These are phyloP conservation scores for Oenanthe melanoleuca DNA, from an alignment of 2,113 vertebrate genomes.

Conservation along the genomic window DNA sequence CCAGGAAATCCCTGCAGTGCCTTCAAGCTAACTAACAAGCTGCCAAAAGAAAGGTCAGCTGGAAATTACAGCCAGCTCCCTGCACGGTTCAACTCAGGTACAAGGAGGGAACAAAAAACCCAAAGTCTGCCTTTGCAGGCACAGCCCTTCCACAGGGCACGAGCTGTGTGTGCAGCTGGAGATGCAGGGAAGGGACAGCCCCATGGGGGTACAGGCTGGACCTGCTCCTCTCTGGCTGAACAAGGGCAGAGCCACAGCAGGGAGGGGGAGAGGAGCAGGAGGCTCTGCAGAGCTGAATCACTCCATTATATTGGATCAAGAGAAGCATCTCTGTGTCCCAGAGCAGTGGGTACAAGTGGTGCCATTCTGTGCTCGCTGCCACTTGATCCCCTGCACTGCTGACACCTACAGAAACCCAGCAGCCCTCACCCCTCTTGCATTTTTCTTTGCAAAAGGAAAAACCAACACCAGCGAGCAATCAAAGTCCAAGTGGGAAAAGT, in stretches of 20 bases:
- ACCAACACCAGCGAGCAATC: not conserved
- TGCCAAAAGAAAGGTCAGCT: constrained; percentile 50
- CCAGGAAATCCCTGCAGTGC: constrained; percentile 16
- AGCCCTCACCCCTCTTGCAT: not conserved
- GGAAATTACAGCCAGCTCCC: constrained; percentile 34
- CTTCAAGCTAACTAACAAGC: not conserved
- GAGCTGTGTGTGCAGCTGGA: not conserved
- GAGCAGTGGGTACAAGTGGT: not conserved
- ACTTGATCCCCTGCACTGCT: not conserved
- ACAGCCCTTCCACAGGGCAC: not conserved
- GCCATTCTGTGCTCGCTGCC: not conserved
- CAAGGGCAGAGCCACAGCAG: not conserved
- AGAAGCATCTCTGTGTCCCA: constrained; percentile 34
- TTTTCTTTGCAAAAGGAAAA: not conserved
- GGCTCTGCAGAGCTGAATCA: not conserved
- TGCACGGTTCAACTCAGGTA: not conserved
- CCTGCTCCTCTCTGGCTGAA: not conserved
- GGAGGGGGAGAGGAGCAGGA: not conserved
- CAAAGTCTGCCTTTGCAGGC: not conserved
- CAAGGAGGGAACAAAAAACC: not conserved
- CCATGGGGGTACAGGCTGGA: fast-evolving
- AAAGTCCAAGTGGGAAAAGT: not conserved
- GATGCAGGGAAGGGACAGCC: not conserved
- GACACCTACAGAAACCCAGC: not conserved
- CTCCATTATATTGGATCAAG: constrained; percentile 1